A percentile compares a stretch with the other conserved stretches of the same genome.
Conservation (phyloP, 1,140 invertebrate genomes). For the Gryllus bimaculatus region DNA sequence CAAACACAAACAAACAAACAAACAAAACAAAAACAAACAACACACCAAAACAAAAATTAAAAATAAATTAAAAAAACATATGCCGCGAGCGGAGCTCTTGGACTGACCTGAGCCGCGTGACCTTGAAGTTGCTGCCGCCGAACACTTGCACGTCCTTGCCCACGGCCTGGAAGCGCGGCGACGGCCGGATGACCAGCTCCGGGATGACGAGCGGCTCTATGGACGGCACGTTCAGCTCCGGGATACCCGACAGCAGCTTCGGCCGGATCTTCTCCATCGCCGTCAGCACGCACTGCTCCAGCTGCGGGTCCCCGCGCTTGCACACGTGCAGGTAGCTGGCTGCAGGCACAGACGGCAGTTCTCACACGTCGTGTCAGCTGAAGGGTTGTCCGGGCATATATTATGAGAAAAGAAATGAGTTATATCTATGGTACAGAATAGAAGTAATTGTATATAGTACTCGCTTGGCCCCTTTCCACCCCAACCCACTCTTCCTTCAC, state of each 20-base stretch:
- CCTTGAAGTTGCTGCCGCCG: slow-evolving; percentile 40
- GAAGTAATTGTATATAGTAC: too few relatives aligned
- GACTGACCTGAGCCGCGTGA: slow-evolving; percentile 40
- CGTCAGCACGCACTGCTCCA: slow-evolving; percentile 45
- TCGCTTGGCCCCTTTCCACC: too few relatives aligned
- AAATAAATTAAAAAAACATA: too few relatives aligned
- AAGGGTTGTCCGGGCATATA: too few relatives aligned
- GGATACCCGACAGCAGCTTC: slow-evolving; percentile 28
- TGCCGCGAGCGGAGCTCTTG: neutral
- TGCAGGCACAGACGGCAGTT: slow-evolving; percentile 32
- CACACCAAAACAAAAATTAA: too few relatives aligned
- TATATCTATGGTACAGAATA: too few relatives aligned
- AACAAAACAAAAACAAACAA: too few relatives aligned
- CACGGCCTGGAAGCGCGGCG: slow-evolving; percentile 34
- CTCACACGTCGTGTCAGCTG: too few relatives aligned
- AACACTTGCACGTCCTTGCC: slow-evolving; percentile 40
- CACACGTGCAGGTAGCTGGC: slow-evolving; percentile 56
- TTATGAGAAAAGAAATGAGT: too few relatives aligned
- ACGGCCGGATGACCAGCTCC: slow-evolving; percentile 34
- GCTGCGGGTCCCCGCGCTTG: slow-evolving; percentile 46
- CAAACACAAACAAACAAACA: too few relatives aligned
- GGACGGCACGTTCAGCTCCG: slow-evolving; percentile 47
- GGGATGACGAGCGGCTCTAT: slow-evolving; percentile 52
- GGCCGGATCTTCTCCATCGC: slow-evolving; percentile 43
- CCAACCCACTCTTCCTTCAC: too few relatives aligned